Evolutionary conservation across 2,888 invertebrate species (phyloP), one percentile per base, ranked within the genome.

Genomic region (Rosalia funebris): DNA sequence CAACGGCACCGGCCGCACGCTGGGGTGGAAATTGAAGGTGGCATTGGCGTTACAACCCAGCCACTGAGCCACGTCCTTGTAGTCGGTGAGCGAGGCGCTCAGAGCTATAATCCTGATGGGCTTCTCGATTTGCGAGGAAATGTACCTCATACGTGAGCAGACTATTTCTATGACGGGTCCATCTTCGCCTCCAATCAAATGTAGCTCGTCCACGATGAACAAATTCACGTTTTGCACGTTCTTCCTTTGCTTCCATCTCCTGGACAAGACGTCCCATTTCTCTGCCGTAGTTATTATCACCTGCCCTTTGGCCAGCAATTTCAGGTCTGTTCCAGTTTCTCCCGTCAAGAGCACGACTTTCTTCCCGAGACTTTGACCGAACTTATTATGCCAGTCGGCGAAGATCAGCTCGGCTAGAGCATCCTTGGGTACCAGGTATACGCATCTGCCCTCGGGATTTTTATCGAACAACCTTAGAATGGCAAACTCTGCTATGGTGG

Each of bases 21-120:
- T 96, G 0, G 99, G 98, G 77, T 98, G 98, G 83, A 99, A 99
- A 84, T 99, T 99, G 83, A 98, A 99, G 1, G 96, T 94, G 17
- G 92, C 90, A 72, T 95, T 94, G 1, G 96, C 89, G 71, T 91
- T 92, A 76, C 97, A 97, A 14, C 98, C 98, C 39, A 98, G 84
- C 98, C 98, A 98, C 77, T 96, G 95, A 0, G 96, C 92, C 2
- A 97, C 90, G 82, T 98, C 98, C 67, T 93, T 89, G 0, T 98
- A 97, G 84, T 98, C 98, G 11, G 95, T 65, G 2, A 70, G 39
- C 0, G 98, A 96, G 0, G 96, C 91, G 1, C 96, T 95, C 10
- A 99, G 83, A 0, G 98, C 96, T 25, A 99, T 90, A 54, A 99
- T 96, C 11, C 98, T 87, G 67, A 98, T 96, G 20, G 92, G 92